phyloP scores from a whole-genome alignment of 2,113 vertebrate species.

The Labeo rohita region DNA sequence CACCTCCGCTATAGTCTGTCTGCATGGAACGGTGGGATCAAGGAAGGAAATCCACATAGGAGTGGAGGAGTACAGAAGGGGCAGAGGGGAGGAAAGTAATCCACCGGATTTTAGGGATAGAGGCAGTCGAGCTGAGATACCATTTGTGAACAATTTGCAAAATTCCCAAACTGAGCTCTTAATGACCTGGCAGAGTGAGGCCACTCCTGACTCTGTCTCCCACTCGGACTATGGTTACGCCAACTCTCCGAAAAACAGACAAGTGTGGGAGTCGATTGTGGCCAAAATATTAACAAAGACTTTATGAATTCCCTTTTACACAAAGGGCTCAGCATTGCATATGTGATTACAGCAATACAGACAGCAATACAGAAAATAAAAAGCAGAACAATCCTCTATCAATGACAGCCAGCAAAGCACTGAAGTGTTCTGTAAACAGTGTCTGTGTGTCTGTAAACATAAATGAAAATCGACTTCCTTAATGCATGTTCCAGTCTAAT shows the following conservation, averaged over 20 bases:
- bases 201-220: slow-evolving; percentile 16
- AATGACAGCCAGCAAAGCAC: not conserved
- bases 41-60: slow-evolving; percentile 67
- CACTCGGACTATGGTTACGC: not conserved
- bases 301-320: slow-evolving; percentile 62
- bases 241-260: slow-evolving; percentile 51
- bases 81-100: slow-evolving; percentile 58
- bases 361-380: not conserved
- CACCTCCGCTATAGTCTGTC: slow-evolving; percentile 61
- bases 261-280: slow-evolving; percentile 56
- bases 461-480: not conserved
- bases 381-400: not conserved
- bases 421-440: not conserved
- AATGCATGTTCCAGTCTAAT: not conserved
- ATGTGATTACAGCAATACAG: slow-evolving; percentile 11
- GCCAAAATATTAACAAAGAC: slow-evolving; percentile 58
- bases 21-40: slow-evolving; percentile 60
- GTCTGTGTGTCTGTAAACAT: not conserved
- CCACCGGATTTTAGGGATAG: slow-evolving; percentile 61
- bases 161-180: slow-evolving; percentile 51
- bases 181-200: slow-evolving; percentile 45
- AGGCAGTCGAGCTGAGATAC: slow-evolving; percentile 60
- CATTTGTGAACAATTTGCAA: slow-evolving; percentile 62
- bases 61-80: slow-evolving; percentile 51
- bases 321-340: not conserved